phyloP scores from a whole-genome alignment of 2,113 vertebrate genomes.

The Scytalopus superciliaris region DNA sequence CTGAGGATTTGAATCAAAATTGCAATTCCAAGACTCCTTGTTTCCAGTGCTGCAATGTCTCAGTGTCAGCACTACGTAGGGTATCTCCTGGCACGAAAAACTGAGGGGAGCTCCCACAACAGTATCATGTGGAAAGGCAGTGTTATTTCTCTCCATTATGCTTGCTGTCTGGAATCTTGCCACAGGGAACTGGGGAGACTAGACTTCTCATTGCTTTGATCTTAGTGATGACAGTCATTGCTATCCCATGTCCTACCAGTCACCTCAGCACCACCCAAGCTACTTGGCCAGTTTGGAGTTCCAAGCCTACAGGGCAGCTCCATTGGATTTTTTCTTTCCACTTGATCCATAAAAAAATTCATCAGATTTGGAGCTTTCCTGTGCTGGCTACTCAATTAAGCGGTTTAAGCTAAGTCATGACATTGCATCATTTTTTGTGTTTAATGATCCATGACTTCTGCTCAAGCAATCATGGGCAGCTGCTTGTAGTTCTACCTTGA shows the following conservation, averaged over 20 bases:
- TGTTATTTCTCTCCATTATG: neutral
- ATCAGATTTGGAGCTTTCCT: neutral
- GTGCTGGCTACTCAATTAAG: neutral
- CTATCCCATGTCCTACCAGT: neutral
- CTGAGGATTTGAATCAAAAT: neutral
- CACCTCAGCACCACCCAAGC: neutral
- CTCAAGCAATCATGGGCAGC: neutral
- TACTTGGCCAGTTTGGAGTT: neutral
- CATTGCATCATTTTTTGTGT: neutral
- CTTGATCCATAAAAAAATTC: neutral
- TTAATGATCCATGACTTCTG: rapidly evolving
- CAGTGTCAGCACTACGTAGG: neutral
- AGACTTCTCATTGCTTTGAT: neutral
- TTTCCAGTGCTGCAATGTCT: neutral
- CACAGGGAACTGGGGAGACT: neutral
- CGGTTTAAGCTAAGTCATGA: neutral
- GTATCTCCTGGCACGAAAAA: neutral
- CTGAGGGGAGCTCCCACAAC: neutral
- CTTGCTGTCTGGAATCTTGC: neutral
- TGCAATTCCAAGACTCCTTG: neutral
- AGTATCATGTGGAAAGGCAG: neutral
- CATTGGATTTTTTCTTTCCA: neutral
- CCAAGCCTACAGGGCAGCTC: neutral
- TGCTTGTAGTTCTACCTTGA: neutral
- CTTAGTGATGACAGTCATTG: neutral